Evolutionary conservation across 2,797 vertebrate genomes (phyloP).

Genomic region (Megalops cyprinoides): DNA sequence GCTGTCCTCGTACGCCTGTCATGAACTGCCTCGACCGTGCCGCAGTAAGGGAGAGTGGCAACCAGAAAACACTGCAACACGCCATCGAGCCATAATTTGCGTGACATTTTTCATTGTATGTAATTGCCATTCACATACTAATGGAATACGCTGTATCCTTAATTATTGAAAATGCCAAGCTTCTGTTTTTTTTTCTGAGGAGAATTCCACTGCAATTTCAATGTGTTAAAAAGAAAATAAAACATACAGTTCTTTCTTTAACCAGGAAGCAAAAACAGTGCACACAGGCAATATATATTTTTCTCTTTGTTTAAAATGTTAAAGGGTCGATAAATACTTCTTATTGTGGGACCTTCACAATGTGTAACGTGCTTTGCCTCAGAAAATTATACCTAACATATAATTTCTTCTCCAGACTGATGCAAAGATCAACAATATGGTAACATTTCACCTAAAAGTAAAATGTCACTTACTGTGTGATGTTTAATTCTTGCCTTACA

Average conservation of each 20-base stretch:
- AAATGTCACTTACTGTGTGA: conserved; percentile 40
- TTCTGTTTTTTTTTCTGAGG: conserved; percentile 55
- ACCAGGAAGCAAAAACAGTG: conserved; percentile 29
- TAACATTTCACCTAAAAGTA: conserved; percentile 29
- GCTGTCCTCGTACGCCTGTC: conserved; percentile 12
- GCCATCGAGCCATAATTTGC: conserved; percentile 60
- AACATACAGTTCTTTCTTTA: conserved; percentile 49
- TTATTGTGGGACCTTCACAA: conserved; percentile 50
- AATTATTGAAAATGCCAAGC: conserved; percentile 75
- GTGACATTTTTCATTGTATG: conserved; percentile 70
- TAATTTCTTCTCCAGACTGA: conserved; percentile 57
- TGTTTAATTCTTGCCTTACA: background rate
- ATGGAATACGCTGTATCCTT: conserved; percentile 67
- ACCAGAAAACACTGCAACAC: conserved; percentile 50
- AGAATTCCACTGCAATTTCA: conserved; percentile 64
- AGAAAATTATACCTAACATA: conserved; percentile 54
- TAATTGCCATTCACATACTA: conserved; percentile 72
- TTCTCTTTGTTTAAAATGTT: background rate
- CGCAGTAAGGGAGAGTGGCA: conserved; percentile 29
- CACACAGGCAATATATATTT: conserved; percentile 27
- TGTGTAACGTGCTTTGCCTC: conserved; percentile 58
- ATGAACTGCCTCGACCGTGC: background rate
- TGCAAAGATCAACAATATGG: conserved; percentile 65
- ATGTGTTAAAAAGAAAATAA: conserved; percentile 71
- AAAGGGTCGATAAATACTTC: background rate